Evolutionary conservation across 2,888 invertebrate species (phyloP).

Genomic region (Amphipoea lucens): DNA sequence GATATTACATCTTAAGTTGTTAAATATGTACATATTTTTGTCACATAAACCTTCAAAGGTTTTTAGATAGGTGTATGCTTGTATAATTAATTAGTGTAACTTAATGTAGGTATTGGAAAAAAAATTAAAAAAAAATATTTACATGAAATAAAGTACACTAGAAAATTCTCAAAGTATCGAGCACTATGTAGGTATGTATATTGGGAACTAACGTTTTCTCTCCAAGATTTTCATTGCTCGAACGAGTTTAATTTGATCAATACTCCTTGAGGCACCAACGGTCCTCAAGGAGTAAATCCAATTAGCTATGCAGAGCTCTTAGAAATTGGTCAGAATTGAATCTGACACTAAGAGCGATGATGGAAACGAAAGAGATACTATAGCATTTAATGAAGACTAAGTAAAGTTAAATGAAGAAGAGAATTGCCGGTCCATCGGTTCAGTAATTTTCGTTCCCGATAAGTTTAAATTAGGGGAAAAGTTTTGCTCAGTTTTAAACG

Average conservation of each 20-base stretch:
- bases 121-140: too few relatives aligned
- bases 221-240: slow-evolving; percentile 14
- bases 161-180: background rate
- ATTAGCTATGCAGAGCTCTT: slow-evolving; percentile 28
- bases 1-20: too few relatives aligned
- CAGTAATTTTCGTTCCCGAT: background rate
- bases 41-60: too few relatives aligned
- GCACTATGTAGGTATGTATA: background rate
- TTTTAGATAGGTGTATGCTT: too few relatives aligned
- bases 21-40: too few relatives aligned
- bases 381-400: slow-evolving; percentile 4
- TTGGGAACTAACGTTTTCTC: background rate
- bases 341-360: slow-evolving; percentile 17
- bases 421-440: background rate
- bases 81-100: too few relatives aligned
- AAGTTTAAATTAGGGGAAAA: slow-evolving; percentile 3
- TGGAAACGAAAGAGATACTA: background rate
- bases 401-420: slow-evolving; percentile 1
- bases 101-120: too few relatives aligned
- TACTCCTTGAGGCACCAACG: slow-evolving; percentile 10
- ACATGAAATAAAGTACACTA: background rate
- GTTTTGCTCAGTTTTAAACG: background rate
- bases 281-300: slow-evolving; percentile 17
- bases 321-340: slow-evolving; percentile 31
- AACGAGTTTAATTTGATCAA: slow-evolving; percentile 48